phyloP scores from a whole-genome alignment of 1,140 invertebrate genomes.

The Dryas iulia region DNA sequence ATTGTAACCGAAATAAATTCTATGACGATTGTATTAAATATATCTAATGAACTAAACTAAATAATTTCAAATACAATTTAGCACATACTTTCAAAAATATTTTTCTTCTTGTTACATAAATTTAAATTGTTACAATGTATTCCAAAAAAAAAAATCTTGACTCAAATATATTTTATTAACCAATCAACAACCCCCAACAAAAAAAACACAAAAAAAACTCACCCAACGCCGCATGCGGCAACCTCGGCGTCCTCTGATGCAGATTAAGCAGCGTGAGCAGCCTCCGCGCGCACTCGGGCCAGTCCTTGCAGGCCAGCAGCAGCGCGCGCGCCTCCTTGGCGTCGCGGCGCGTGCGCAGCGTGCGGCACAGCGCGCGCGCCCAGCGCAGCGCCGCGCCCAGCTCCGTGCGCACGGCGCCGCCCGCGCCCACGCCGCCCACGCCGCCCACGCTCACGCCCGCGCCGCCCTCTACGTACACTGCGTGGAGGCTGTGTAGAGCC shows the following conservation, averaged over 20 bases:
- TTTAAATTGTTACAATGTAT: too few species aligned
- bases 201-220: slow-evolving; percentile 25
- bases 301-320: slow-evolving; percentile 88
- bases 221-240: slow-evolving; percentile 90
- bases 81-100: too few species aligned
- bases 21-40: too few species aligned
- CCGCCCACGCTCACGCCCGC: slow-evolving; percentile 86
- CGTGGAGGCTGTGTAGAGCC: slow-evolving; percentile 93
- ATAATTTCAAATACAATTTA: too few species aligned
- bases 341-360: slow-evolving; percentile 84
- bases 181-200: too few species aligned
- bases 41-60: too few species aligned
- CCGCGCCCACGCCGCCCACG: slow-evolving; percentile 87
- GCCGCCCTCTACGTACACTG: slow-evolving; percentile 96
- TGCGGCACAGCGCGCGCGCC: slow-evolving; percentile 86
- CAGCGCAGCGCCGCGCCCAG: slow-evolving; percentile 91
- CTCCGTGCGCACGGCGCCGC: slow-evolving; percentile 86
- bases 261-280: slow-evolving; percentile 93
- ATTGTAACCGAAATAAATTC: too few species aligned
- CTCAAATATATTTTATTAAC: neutral
- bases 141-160: too few species aligned
- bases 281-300: slow-evolving; percentile 91
- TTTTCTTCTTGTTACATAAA: too few species aligned
- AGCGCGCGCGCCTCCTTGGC: slow-evolving; percentile 84
- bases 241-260: slow-evolving; percentile 90